Percentiles rank a stretch among this genome's conserved stretches.
These are phyloP conservation scores for Acholoe squamosa DNA, from an alignment of 2,888 invertebrate genomes.

Conservation along the genomic window DNA sequence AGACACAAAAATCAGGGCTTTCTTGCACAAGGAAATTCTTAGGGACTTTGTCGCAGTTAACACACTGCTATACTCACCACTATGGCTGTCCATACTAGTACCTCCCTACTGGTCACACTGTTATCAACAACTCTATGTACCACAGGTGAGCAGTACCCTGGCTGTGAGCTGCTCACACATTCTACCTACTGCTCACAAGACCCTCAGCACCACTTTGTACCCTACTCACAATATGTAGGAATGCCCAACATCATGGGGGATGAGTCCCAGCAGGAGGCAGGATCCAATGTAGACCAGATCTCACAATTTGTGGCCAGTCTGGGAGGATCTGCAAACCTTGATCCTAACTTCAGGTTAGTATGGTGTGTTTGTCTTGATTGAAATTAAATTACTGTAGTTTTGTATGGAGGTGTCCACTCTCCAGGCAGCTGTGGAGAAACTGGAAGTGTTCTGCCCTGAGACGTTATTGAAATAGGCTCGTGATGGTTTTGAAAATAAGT, in stretches of 20 bases:
- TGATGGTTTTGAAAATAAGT: not conserved
- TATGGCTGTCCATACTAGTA: not conserved
- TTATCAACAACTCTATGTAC: not conserved
- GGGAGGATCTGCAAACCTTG: not conserved
- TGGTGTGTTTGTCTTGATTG: not conserved
- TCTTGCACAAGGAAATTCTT: too few relatives aligned
- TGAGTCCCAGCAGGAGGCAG: not conserved
- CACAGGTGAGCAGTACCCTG: not conserved
- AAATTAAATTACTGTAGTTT: too few relatives aligned
- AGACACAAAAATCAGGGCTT: too few relatives aligned
- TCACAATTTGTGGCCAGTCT: not conserved
- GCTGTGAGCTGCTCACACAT: not conserved
- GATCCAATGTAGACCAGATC: not conserved
- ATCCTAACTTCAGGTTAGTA: not conserved
- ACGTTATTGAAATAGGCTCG: too few relatives aligned
- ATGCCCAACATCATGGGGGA: slow-evolving; percentile 1
- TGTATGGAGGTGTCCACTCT: too few relatives aligned
- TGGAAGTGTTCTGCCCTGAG: too few relatives aligned
- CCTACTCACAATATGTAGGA: not conserved
- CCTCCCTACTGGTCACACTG: not conserved
- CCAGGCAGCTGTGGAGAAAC: too few relatives aligned
- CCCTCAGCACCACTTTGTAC: not conserved
- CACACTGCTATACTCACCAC: not conserved
- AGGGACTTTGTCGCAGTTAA: too few relatives aligned
- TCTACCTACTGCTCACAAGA: not conserved